These are phyloP conservation scores for Melikaiella ostensackeni DNA, from an alignment of 2,888 invertebrate genomes.

Conservation along the genomic window DNA sequence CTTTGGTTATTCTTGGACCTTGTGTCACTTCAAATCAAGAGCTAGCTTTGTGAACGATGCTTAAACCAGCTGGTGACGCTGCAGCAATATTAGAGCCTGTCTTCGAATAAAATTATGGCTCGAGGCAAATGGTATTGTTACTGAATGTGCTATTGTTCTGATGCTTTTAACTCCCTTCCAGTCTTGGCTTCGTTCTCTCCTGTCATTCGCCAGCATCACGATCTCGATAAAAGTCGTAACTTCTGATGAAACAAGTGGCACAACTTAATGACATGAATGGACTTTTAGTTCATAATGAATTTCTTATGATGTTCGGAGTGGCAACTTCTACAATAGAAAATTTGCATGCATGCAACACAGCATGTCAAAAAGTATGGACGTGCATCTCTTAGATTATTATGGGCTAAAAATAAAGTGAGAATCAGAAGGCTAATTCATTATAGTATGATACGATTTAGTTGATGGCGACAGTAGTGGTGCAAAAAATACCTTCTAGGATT, in stretches of 20 bases:
- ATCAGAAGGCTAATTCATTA: too few species aligned
- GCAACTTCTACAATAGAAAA: too few species aligned
- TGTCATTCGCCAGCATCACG: conserved; percentile 8
- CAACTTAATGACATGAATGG: background rate
- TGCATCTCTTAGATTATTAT: too few species aligned
- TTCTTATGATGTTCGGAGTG: too few species aligned
- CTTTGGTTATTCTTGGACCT: conserved; percentile 51
- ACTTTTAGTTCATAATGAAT: background rate
- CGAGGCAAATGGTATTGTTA: conserved; percentile 8
- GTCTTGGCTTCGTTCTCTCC: conserved; percentile 17
- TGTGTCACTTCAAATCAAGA: conserved; percentile 49
- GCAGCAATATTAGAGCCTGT: conserved; percentile 45
- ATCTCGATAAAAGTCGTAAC: conserved; percentile 18
- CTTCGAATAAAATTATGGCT: conserved; percentile 47
- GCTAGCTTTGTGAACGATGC: conserved; percentile 43
- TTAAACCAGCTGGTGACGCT: conserved; percentile 44
- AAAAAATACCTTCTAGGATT: too few species aligned
- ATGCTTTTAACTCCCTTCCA: conserved; percentile 6
- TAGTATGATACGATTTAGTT: too few species aligned
- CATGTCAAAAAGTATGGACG: too few species aligned
- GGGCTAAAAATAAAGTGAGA: too few species aligned
- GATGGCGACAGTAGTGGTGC: too few species aligned
- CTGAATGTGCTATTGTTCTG: conserved; percentile 33
- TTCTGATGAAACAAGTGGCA: conserved; percentile 19
- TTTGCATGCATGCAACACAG: too few species aligned